A percentile compares a stretch with the other conserved stretches of the same genome.
These are phyloP conservation scores for Acanthornis magna DNA, from an alignment of 2,797 vertebrate genomes.

Conservation along the genomic window DNA sequence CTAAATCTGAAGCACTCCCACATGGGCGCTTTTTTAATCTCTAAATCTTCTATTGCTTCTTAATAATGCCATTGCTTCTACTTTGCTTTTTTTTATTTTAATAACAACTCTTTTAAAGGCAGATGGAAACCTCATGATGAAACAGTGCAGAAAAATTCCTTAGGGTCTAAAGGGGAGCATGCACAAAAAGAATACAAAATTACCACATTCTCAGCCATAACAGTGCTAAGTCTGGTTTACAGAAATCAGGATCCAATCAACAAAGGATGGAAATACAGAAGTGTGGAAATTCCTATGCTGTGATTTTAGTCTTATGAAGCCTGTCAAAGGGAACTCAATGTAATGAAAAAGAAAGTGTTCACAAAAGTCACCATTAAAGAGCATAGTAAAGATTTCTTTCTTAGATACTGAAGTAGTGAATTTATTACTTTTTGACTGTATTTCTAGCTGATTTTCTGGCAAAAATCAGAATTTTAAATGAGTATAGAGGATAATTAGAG, in stretches of 20 bases:
- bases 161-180: not conserved
- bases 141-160: not conserved
- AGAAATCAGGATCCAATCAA: not conserved
- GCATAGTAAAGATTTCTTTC: not conserved
- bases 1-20: conserved; percentile 10
- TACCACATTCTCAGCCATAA: not conserved
- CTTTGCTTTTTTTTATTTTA: not conserved
- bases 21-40: not conserved
- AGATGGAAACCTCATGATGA: not conserved
- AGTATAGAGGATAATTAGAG: not conserved
- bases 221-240: not conserved
- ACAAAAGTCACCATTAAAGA: not conserved
- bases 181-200: not conserved
- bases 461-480: not conserved
- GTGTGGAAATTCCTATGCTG: not conserved
- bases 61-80: not conserved
- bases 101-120: not conserved
- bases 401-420: not conserved
- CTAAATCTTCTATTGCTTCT: not conserved
- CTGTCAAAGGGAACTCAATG: not conserved
- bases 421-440: not conserved
- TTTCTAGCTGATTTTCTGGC: not conserved
- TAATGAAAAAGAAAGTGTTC: not conserved
- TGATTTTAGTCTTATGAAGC: not conserved
- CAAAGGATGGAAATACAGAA: not conserved